Base-by-base conservation (phyloP, 2,888 invertebrate genomes). In the Drosophila mettleri region DNA sequence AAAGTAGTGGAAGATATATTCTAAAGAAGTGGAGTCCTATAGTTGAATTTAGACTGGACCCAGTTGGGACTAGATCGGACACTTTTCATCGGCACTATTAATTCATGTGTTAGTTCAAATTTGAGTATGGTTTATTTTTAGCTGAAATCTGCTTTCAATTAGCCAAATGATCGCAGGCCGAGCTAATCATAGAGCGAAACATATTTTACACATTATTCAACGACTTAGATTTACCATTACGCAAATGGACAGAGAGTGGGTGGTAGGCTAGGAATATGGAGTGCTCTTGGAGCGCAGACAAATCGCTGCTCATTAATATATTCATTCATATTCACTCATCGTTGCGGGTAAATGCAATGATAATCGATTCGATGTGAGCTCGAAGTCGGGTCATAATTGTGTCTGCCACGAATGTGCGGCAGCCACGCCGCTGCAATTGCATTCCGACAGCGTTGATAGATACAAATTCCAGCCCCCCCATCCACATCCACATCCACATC, bases 231-330 rank as follows among this genome's bases (percentile, higher is more conserved):
- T 65, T 43, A 53, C 80, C 80, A 89, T 87, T 88, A 84, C 69
- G 73, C 65, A 84, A 89, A 88, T 89, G 82, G 78, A 29, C 59
- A 45, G 60, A 65, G 60, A 38, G 38, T 36, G 39, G 49, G 14
- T 14, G 34, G 20, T 16, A 31, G n/a, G n/a, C n/a, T 9, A 12
- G 12, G 38, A 12, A 36, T 18, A 16, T 14, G 41, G 16, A 7
- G 69, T 8, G 39, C 45, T 55, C 54, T 39, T 45, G 46, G 18
- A 36, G 52, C 41, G 36, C 73, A 87, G 87, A 91, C 89, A 91
- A 91, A 90, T 91, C 88, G 89, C 78, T 83, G 75, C 79, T 90
- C 91, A 90, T 90, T 90, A 90, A 91, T 90, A 90, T 89, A 90
- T 90, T 63, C 78, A 78, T 78, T 77, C 60, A 78, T 59, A 73